A percentile compares a stretch with the other conserved stretches of the same genome.
phyloP scores from a whole-genome alignment of 2,888 invertebrate genomes.

The Acanthoscelides obtectus region DNA sequence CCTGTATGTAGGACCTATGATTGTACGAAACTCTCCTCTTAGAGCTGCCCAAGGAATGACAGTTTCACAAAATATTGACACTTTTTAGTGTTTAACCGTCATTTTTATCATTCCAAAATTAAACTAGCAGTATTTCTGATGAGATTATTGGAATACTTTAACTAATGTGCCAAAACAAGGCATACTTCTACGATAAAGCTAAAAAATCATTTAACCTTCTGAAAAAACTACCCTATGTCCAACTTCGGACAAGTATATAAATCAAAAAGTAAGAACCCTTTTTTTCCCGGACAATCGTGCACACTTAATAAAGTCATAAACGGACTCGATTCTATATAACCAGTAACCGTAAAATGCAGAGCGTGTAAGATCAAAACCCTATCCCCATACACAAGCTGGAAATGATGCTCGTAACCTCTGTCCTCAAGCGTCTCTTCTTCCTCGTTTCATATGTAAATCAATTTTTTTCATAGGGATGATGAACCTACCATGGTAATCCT shows the following conservation, averaged over 20 bases:
- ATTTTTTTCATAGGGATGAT: constrained; percentile 25
- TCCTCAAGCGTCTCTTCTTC: constrained; percentile 17
- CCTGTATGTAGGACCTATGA: no score
- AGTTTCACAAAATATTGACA: no score
- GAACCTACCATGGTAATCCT: constrained; percentile 27
- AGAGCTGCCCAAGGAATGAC: no score
- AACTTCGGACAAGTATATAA: neutral
- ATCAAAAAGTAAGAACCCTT: neutral
- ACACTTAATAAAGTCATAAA: neutral
- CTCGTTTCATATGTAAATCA: constrained; percentile 26
- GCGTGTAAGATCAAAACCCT: neutral
- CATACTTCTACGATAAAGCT: no score
- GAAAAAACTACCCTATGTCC: neutral
- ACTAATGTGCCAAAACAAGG: no score
- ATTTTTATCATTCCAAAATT: no score
- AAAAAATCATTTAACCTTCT: neutral
- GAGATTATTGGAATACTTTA: no score
- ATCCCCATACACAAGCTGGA: neutral
- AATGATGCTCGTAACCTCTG: constrained; percentile 10
- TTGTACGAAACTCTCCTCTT: no score
- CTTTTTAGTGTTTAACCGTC: no score
- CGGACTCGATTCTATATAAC: neutral
- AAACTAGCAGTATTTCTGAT: no score
- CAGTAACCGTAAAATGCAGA: neutral
- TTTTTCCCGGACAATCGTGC: neutral